Conservation (phyloP, 2,888 invertebrate species). For the Diaprepes abbreviatus region DNA sequence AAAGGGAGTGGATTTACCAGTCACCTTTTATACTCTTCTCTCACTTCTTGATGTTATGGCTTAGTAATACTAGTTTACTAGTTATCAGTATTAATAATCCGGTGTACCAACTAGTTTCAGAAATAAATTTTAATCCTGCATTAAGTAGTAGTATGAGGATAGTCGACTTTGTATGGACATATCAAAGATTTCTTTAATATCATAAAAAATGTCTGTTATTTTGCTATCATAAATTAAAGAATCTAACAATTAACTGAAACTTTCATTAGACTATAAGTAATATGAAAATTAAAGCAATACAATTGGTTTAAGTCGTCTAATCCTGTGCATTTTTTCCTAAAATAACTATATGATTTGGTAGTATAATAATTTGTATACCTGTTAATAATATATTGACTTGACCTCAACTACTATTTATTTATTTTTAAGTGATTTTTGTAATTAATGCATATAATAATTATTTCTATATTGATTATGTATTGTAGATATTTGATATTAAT, state of each 20-base stretch:
- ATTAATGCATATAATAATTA: neutral
- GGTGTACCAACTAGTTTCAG: conserved; percentile 25
- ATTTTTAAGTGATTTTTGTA: neutral
- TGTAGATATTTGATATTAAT: neutral
- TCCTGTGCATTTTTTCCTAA: too few species aligned
- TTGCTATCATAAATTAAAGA: conserved; percentile 3
- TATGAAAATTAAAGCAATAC: conserved; percentile 35
- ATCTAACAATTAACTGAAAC: conserved; percentile 9
- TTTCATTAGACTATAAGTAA: conserved; percentile 10
- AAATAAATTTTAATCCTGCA: conserved; percentile 21
- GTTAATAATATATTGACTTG: conserved; percentile 25
- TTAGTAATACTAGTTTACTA: conserved; percentile 53
- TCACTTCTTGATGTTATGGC: conserved; percentile 65
- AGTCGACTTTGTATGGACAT: conserved; percentile 31
- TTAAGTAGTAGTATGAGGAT: conserved; percentile 45
- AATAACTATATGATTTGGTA: too few species aligned
- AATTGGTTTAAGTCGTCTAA: neutral
- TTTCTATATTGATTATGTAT: neutral
- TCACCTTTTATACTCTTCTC: conserved; percentile 66
- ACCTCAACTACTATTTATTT: conserved; percentile 43
- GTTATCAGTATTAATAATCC: conserved; percentile 48
- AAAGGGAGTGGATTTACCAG: conserved; percentile 61
- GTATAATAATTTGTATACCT: neutral
- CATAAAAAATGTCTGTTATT: neutral
- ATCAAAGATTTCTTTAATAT: conserved; percentile 26